These are phyloP conservation scores for Bos taurus DNA, from an alignment of 2,113 vertebrate species.

Conservation along the genomic window ARS-UCD2.0 NC_037348.1:25363501-25364000, in stretches of 20 bases:
- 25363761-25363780: not conserved
- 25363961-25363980: not conserved
- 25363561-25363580: constrained; percentile 29
- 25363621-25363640: constrained; percentile 56
- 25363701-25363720: constrained; percentile 14
- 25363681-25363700: constrained; percentile 38
- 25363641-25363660: constrained; percentile 39
- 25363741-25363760: not conserved
- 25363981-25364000: not conserved
- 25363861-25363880: not conserved
- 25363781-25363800: not conserved
- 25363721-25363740: not conserved
- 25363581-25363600: constrained; percentile 51
- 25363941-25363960: not conserved
- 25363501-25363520: not conserved
- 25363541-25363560: not conserved
- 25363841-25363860: not conserved
- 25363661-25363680: constrained; percentile 38
- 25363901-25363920: not conserved
- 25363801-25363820: not conserved
- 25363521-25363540: constrained; percentile 3
- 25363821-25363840: not conserved
- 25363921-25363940: not conserved
- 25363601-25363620: constrained; percentile 64
- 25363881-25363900: no score